A percentile compares a stretch with the other conserved stretches of the same genome.
phyloP scores from a whole-genome alignment of 2,797 vertebrate genomes.

The Sus cebifrons region DNA sequence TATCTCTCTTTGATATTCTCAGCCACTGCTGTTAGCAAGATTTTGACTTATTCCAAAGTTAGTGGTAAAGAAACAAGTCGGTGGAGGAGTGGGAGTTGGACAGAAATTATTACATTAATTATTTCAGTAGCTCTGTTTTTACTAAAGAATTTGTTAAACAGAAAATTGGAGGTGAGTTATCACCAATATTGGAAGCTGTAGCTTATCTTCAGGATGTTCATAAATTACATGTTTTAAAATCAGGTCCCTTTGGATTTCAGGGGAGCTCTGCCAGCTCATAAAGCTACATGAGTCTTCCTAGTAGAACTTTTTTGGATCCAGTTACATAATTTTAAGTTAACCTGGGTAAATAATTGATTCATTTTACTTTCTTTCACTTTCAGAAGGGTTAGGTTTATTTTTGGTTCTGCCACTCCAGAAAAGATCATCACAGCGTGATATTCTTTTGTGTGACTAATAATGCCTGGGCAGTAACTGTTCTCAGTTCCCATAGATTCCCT shows the following conservation, averaged over 20 bases:
- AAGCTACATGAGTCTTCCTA: not conserved
- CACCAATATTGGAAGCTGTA: not conserved
- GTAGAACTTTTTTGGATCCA: not conserved
- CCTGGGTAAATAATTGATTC: not conserved
- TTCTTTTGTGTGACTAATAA: not conserved
- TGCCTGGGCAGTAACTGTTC: not conserved
- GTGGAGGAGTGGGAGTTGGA: not conserved
- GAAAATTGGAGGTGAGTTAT: not conserved
- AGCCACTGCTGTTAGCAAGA: not conserved
- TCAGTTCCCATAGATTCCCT: not conserved
- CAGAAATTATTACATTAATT: not conserved
- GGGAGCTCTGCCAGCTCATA: not conserved
- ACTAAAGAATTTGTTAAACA: not conserved
- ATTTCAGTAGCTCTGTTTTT: not conserved
- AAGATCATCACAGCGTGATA: not conserved
- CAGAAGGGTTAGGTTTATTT: not conserved
- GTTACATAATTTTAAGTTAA: not conserved
- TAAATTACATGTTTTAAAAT: not conserved
- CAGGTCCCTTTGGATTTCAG: not conserved
- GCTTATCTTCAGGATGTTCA: not conserved
- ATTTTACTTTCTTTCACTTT: not conserved
- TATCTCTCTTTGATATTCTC: not conserved
- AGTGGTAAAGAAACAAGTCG: not conserved
- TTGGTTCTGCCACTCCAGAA: not conserved
- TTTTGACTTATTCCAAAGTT: constrained; percentile 19